Conservation (phyloP, 30 jellyfish, hydroid and myxozoan species). For the Turritopsis rubra region DNA sequence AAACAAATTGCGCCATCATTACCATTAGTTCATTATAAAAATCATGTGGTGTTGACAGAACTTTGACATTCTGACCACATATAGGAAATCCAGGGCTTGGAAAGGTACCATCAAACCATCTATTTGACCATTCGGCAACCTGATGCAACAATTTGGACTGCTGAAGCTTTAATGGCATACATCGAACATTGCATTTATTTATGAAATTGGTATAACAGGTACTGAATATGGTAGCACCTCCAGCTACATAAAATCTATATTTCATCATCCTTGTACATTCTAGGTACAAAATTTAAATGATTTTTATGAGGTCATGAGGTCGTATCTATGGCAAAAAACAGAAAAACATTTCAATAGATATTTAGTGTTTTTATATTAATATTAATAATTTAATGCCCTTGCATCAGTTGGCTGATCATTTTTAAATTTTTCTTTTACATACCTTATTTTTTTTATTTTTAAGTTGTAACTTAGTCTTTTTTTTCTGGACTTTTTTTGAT, state of each 20-base stretch:
- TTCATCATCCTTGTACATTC: not conserved
- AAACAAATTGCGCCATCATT: too few species aligned
- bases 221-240: not conserved
- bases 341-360: too few species aligned
- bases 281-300: not conserved
- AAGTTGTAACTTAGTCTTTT: too few species aligned
- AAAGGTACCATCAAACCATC: constrained; percentile 12
- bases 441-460: too few species aligned
- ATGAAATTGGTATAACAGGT: not conserved
- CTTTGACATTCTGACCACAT: constrained; percentile 46
- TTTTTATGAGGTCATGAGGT: too few species aligned
- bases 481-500: too few species aligned
- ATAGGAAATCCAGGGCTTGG: constrained; percentile 42
- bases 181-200: not conserved
- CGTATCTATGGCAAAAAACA: too few species aligned
- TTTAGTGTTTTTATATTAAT: too few species aligned
- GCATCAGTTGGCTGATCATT: too few species aligned
- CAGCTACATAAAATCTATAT: not conserved
- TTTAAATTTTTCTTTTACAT: too few species aligned
- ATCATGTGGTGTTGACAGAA: constrained; percentile 49
- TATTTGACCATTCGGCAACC: constrained; percentile 2
- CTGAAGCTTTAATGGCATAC: not conserved
- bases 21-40: constrained; percentile 62
- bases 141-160: not conserved
- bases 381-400: too few species aligned